Evolutionary conservation across 2,797 vertebrate species (phyloP).

Genomic region (Hemitrygon akajei): DNA sequence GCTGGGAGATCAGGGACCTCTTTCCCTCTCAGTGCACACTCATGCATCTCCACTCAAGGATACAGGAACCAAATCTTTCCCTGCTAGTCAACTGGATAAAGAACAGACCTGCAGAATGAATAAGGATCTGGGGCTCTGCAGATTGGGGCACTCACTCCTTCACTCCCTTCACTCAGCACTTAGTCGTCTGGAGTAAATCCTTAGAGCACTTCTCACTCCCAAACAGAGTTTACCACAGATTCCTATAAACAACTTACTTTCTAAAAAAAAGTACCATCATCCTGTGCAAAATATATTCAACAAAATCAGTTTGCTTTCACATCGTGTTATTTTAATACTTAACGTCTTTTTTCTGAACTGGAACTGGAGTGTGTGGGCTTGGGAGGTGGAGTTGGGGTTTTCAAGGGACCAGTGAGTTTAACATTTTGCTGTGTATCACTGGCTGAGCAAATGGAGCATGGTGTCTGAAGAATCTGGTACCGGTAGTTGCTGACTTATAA

Average conservation of each 20-base stretch:
- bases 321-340: background rate
- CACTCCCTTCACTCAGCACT: background rate
- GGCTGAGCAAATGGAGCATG: background rate
- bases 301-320: background rate
- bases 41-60: background rate
- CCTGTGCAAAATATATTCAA: background rate
- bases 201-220: background rate
- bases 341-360: background rate
- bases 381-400: background rate
- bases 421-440: background rate
- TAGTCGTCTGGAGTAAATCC: background rate
- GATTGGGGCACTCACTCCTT: background rate
- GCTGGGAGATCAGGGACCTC: background rate
- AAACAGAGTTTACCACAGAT: background rate
- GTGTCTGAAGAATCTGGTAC: background rate
- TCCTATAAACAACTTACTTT: background rate
- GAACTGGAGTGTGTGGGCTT: too few relatives aligned
- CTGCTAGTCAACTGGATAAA: background rate
- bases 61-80: background rate
- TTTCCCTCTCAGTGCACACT: too few relatives aligned
- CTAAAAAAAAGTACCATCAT: background rate
- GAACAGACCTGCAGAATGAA: background rate
- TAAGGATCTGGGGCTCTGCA: background rate
- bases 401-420: background rate
- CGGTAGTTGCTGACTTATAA: background rate